Conservation (phyloP, 2,888 invertebrate genomes). For the Pristionchus arcanus region DNA sequence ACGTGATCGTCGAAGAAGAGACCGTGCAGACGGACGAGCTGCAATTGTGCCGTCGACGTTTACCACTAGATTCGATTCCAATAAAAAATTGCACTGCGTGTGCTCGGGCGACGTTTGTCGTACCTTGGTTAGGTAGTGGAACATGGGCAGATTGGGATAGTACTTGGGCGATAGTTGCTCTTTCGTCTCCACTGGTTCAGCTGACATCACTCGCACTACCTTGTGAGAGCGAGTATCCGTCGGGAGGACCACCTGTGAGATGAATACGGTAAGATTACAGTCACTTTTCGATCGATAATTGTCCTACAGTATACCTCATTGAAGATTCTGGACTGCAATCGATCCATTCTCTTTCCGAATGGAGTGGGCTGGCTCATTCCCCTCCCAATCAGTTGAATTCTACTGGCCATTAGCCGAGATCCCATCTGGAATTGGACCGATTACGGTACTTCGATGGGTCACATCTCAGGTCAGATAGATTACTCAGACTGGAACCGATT, state of each 20-base stretch:
- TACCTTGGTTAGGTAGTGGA: constrained; percentile 79
- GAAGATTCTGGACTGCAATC: constrained; percentile 58
- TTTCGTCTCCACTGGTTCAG: constrained; percentile 73
- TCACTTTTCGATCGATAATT: background rate
- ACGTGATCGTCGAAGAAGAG: constrained; percentile 78
- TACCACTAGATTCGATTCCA: background rate
- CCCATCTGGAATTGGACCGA: constrained; percentile 21
- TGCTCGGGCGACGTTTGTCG: constrained; percentile 58
- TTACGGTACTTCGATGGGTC: background rate
- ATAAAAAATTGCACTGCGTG: background rate
- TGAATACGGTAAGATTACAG: background rate
- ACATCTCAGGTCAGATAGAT: background rate
- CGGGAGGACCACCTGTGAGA: constrained; percentile 66
- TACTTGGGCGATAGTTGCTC: constrained; percentile 74
- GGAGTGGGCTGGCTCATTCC: constrained; percentile 71
- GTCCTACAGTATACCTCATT: constrained; percentile 45
- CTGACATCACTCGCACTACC: constrained; percentile 75
- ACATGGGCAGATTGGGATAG: constrained; percentile 78
- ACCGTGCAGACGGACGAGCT: constrained; percentile 74
- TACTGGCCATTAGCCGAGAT: constrained; percentile 67
- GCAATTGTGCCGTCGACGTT: background rate
- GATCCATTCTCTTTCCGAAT: constrained; percentile 76
- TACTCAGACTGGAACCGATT: background rate
- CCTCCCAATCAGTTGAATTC: constrained; percentile 68
- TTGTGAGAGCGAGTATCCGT: constrained; percentile 66